These are phyloP conservation scores for Nemurella pictetii DNA, from an alignment of 2,888 invertebrate species.

Conservation along the genomic window DNA sequence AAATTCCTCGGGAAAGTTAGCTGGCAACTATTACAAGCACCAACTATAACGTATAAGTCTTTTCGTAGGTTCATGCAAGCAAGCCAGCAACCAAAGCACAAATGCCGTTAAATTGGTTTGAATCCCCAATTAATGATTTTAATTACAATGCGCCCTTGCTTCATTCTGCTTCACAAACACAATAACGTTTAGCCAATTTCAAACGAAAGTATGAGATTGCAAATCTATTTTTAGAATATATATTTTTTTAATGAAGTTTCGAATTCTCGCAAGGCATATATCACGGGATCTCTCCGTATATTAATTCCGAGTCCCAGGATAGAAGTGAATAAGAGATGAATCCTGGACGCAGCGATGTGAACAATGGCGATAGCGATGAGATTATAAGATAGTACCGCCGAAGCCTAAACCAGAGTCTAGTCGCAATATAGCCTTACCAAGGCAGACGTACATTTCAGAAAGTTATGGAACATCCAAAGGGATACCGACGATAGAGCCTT, in stretches of 20 bases:
- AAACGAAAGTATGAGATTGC: neutral
- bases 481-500: neutral
- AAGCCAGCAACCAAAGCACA: neutral
- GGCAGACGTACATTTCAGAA: neutral
- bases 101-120: neutral
- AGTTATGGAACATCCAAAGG: neutral
- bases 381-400: neutral
- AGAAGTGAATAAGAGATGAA: neutral
- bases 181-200: neutral
- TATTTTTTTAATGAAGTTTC: too few relatives aligned
- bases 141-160: neutral
- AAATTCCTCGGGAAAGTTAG: conserved; percentile 6
- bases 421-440: neutral
- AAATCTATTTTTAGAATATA: neutral
- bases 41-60: conserved; percentile 3
- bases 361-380: neutral
- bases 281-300: neutral
- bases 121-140: neutral
- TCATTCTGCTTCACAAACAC: neutral
- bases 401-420: neutral
- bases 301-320: neutral
- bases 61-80: neutral
- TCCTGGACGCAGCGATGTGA: neutral
- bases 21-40: conserved; percentile 9
- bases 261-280: too few relatives aligned